Evolutionary conservation across 2,113 vertebrate genomes (phyloP), one percentile per base, ranked within the genome.

Genomic region (Bufo gargarizans): DNA sequence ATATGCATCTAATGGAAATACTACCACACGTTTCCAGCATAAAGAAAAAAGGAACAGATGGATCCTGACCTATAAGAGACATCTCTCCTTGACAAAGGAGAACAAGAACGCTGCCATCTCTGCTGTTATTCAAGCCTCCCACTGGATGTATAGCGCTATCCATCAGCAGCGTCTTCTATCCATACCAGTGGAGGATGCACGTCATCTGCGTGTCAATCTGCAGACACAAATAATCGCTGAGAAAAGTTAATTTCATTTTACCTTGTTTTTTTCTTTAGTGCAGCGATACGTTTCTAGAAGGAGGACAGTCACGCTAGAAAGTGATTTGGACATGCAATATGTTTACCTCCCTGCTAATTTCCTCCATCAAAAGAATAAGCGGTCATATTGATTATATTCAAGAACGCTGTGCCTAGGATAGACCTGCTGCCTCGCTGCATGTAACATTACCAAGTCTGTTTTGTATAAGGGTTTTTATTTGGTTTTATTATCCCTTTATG

Each of bases 151-250:
- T 47, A 77, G 71, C 74, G 17, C 87, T 84, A 45, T 67, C 80
- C 59, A 83, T 88, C 65, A 83, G 45, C 69, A 83, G 33, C 45
- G 33, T 17, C 14, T 53, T 88, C 80, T 74, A 14, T 88, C 71
- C 17, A 63, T 76, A 76, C 69, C 78, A 53, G 86, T 71, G 56
- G 74, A 56, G 81, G 56, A 88, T 77, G 81, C 71, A 45, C 80
- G 79, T 77, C 72, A 83, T 77, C 65, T 10, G 14, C 61, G 45
- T 82, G 80, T 72, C 87, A 83, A 53, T 83, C 87, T 88, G 72
- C 87, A 88, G 86, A 82, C 79, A 53, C 79, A 84, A 87, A 84
- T 65, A 88, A 83, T 88, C 59, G 53, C 86, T 50, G 81, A 19
- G 72, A 53, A 84, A 76, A 83, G 84, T 56, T 82, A 67, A 77